phyloP scores from a whole-genome alignment of 2,888 invertebrate genomes.

The Morpho deidamia region DNA sequence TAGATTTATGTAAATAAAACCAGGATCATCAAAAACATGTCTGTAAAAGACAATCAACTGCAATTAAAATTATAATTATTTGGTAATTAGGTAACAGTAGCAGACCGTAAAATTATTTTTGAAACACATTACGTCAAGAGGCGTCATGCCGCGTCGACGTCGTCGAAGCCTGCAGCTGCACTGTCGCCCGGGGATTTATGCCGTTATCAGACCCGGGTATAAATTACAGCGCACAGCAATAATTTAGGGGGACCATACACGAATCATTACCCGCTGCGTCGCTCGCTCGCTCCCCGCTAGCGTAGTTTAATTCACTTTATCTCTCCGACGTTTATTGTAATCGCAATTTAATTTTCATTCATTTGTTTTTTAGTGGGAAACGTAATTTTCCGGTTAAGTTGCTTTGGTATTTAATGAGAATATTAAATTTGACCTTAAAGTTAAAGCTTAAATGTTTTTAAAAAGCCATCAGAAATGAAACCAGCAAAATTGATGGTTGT shows the following conservation, averaged over 20 bases:
- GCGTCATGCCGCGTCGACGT: slow-evolving; percentile 65
- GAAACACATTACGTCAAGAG: slow-evolving; percentile 49
- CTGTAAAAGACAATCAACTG: no score
- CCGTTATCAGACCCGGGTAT: slow-evolving; percentile 70
- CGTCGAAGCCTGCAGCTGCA: slow-evolving; percentile 55
- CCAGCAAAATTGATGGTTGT: no score
- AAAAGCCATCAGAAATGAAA: no score
- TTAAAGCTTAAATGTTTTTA: no score
- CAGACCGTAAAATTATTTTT: slow-evolving; percentile 28
- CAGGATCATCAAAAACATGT: no score
- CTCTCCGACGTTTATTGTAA: slow-evolving; percentile 58
- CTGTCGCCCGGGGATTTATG: slow-evolving; percentile 72
- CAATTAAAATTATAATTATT: background rate
- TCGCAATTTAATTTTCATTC: slow-evolving; percentile 44
- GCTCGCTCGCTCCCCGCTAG: slow-evolving; percentile 38
- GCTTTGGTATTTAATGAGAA: no score
- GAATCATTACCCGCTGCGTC: slow-evolving; percentile 75
- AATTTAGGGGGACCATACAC: slow-evolving; percentile 75
- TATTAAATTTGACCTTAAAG: no score
- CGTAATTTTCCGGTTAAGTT: background rate
- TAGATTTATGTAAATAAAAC: no score
- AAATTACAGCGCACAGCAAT: slow-evolving; percentile 71
- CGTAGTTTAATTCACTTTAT: slow-evolving; percentile 70
- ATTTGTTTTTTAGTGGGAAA: slow-evolving; percentile 12
- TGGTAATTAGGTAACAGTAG: slow-evolving; percentile 2